These are phyloP conservation scores for Scaptomyza reducta DNA, from an alignment of 2,888 invertebrate species.

Conservation along the genomic window DNA sequence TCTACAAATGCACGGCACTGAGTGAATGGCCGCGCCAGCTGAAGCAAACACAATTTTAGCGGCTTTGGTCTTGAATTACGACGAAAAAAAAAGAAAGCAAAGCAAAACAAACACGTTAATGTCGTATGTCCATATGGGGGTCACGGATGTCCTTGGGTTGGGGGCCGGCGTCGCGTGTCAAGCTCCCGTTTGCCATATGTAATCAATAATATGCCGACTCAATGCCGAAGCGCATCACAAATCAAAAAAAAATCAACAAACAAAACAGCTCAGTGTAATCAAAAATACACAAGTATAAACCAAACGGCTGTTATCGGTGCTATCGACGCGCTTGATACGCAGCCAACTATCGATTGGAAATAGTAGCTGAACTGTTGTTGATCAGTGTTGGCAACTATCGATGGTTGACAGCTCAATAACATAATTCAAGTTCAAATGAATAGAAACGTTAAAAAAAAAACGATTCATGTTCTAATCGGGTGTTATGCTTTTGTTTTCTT, in stretches of 20 bases:
- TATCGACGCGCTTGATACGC: conserved; percentile 9
- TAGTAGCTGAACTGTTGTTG: not conserved
- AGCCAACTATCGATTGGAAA: not conserved
- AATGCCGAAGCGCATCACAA: conserved; percentile 45
- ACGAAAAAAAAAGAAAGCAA: conserved; percentile 16
- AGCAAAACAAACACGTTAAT: conserved; percentile 42
- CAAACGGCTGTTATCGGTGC: conserved; percentile 31
- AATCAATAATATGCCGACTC: conserved; percentile 66
- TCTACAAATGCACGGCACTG: conserved; percentile 29
- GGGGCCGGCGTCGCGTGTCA: conserved; percentile 72
- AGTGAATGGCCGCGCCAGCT: conserved; percentile 48
- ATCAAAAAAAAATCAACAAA: conserved; percentile 7
- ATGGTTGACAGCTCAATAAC: not conserved
- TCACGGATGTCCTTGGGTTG: conserved; percentile 67
- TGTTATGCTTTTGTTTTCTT: too few relatives aligned
- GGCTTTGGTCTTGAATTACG: conserved; percentile 65
- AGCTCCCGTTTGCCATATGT: conserved; percentile 54
- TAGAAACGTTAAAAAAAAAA: not conserved
- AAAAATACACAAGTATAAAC: conserved; percentile 27
- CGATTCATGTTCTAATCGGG: too few relatives aligned
- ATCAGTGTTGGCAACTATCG: not conserved
- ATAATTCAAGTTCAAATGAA: not conserved
- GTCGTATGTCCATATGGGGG: conserved; percentile 57
- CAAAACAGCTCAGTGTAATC: conserved; percentile 20
- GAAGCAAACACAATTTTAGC: conserved; percentile 33